Evolutionary conservation across 2,797 vertebrate species (phyloP).

Genomic region (Sebastes itinus): DNA sequence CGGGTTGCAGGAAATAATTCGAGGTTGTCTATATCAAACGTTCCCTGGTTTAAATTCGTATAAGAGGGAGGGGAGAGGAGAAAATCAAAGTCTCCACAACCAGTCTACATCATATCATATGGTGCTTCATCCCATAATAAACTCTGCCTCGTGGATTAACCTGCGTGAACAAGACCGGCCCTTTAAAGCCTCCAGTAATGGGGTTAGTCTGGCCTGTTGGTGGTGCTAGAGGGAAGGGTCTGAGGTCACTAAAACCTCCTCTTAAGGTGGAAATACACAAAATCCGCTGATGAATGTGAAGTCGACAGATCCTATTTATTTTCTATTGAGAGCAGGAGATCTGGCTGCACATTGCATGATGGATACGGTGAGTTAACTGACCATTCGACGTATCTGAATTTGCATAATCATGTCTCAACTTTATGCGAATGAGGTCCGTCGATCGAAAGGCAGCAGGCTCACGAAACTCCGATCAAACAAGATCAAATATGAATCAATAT

Average conservation of each 20-base stretch:
- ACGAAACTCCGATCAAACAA: too few species aligned
- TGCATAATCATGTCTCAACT: too few species aligned
- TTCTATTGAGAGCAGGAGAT: too few species aligned
- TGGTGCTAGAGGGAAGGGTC: neutral
- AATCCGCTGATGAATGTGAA: neutral
- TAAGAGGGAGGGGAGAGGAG: neutral
- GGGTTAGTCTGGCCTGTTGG: neutral
- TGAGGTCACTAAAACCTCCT: neutral
- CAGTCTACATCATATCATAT: neutral
- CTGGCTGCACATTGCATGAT: too few species aligned
- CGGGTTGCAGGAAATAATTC: neutral
- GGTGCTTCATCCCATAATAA: neutral
- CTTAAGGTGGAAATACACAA: neutral
- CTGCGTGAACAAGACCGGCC: neutral
- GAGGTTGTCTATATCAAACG: constrained; percentile 23
- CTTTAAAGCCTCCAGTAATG: neutral
- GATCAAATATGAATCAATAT: too few species aligned
- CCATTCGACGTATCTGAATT: too few species aligned
- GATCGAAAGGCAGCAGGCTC: too few species aligned
- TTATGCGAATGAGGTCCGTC: too few species aligned
- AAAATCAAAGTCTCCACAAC: constrained; percentile 9
- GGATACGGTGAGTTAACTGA: too few species aligned
- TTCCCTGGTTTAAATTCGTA: constrained; percentile 26
- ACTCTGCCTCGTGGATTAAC: neutral
- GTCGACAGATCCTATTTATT: too few species aligned